Evolutionary conservation across 1,140 invertebrate species (phyloP), one percentile per base, ranked within the genome.

Genomic region (Drosophila murphyi): DNA sequence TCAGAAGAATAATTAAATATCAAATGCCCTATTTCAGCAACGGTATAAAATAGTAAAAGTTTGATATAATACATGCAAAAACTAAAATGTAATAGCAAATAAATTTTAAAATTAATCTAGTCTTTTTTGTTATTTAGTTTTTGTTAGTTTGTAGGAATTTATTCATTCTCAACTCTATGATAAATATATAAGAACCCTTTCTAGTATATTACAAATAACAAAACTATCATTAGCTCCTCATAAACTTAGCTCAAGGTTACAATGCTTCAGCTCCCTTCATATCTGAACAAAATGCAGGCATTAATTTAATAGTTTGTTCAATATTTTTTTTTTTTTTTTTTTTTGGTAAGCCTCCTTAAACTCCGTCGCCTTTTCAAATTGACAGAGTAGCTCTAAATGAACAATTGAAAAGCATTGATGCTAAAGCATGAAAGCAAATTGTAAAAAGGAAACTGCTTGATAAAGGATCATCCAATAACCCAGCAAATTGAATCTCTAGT

Each of bases 331-430:
- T n/a, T n/a, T n/a, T n/a, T n/a, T n/a, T n/a, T n/a, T n/a, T n/a
- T n/a, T 45, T 32, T 10, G 1, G 8, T 10, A 29, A 6, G 45
- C 37, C 12, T 3, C 29, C 29, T n/a, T 34, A 28, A 31, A 12
- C 55, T 1, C 20, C 48, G 41, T 43, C 37, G 2, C 2, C 39
- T 43, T 28, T 34, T 8, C 20, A 41, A 5, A 41, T 37, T 61
- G 45, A 45, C 52, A 43, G 7, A 41, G 39, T 20, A 41, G 61
- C 28, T 48, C 45, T 59, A 4, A 28, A 5, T 35, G 28, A 28
- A 73, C 71, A 82, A 86, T 88, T 43, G 55, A 68, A 72, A 87
- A 76, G 82, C 82, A 82, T 82, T 86, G 82, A 59, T 63, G 67
- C 75, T 68, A 43, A 63, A 65, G 20, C 29, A 41, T 55, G 41